phyloP scores from a whole-genome alignment of 2,888 invertebrate species.

The Tipula helvola region DNA sequence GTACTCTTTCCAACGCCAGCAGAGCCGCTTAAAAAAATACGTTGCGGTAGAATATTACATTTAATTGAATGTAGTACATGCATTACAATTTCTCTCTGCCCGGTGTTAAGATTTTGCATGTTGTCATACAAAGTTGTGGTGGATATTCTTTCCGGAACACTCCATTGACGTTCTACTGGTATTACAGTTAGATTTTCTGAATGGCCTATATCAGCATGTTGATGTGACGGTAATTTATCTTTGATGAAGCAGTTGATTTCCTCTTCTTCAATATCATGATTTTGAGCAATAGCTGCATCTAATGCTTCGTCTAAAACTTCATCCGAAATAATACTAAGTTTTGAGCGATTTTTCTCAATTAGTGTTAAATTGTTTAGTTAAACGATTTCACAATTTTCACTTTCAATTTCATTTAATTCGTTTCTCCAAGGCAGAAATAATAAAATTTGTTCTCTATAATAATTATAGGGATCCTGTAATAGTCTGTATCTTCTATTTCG shows the following conservation, averaged over 20 bases:
- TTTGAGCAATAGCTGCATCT: neutral
- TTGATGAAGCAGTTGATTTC: neutral
- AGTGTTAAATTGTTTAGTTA: neutral
- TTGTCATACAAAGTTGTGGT: neutral
- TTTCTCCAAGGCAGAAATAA: constrained; percentile 18
- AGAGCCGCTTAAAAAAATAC: neutral
- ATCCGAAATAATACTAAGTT: neutral
- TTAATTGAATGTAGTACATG: constrained; percentile 8
- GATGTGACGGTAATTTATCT: neutral
- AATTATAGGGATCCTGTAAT: neutral
- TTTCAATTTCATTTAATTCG: constrained; percentile 16
- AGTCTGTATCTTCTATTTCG: neutral
- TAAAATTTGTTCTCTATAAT: constrained; percentile 16
- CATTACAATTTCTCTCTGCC: neutral
- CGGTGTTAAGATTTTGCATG: neutral
- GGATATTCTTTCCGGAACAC: neutral
- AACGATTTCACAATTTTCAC: constrained; percentile 12
- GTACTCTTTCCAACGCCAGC: no score
- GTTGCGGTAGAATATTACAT: neutral
- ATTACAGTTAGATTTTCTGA: neutral
- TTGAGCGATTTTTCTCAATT: neutral
- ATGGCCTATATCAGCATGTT: neutral
- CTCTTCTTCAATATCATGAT: neutral
- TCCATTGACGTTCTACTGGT: neutral
- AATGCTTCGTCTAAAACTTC: neutral